Evolutionary conservation across 2,888 invertebrate species (phyloP).

Genomic region (Cyrtodaria siliqua): DNA sequence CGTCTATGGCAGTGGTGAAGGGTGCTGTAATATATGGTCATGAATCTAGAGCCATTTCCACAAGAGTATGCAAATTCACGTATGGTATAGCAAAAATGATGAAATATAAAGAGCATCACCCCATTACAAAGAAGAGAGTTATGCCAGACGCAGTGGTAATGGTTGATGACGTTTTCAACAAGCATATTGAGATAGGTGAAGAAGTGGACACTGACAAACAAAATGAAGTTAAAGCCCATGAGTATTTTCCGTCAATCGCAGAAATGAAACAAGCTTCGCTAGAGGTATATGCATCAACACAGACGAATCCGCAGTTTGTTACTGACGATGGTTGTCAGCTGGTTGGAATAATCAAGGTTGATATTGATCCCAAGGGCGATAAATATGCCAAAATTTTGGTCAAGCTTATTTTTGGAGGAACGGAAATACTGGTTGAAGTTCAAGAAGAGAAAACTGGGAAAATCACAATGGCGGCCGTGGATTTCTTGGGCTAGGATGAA

Average conservation of each 20-base stretch:
- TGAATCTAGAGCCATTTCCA: slow-evolving; percentile 34
- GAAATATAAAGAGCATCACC: slow-evolving; percentile 33
- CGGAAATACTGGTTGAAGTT: slow-evolving; percentile 46
- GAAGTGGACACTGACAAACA: slow-evolving; percentile 7
- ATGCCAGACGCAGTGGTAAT: slow-evolving; percentile 12
- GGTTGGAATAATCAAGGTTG: slow-evolving; percentile 19
- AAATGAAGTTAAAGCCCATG: slow-evolving; percentile 10
- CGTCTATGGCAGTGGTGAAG: slow-evolving; percentile 44
- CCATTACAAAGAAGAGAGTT: slow-evolving; percentile 14
- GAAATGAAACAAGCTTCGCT: slow-evolving; percentile 34
- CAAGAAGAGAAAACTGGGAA: slow-evolving; percentile 23
- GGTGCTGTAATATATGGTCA: slow-evolving; percentile 60
- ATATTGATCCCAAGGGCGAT: slow-evolving; percentile 18
- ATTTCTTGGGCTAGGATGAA: slow-evolving; percentile 31
- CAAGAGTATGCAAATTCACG: slow-evolving; percentile 51
- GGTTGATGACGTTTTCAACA: slow-evolving; percentile 49
- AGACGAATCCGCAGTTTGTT: slow-evolving; percentile 30
- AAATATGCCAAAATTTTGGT: slow-evolving; percentile 35
- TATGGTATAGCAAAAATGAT: slow-evolving; percentile 57
- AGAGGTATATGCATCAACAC: slow-evolving; percentile 40
- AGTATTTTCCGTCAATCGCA: slow-evolving; percentile 34
- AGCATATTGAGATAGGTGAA: slow-evolving; percentile 51
- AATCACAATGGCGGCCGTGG: slow-evolving; percentile 18
- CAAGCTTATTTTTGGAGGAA: slow-evolving; percentile 48
- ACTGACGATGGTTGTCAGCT: slow-evolving; percentile 24